Conservation (phyloP, 2,888 invertebrate species). For the Diaprepes abbreviatus region DNA sequence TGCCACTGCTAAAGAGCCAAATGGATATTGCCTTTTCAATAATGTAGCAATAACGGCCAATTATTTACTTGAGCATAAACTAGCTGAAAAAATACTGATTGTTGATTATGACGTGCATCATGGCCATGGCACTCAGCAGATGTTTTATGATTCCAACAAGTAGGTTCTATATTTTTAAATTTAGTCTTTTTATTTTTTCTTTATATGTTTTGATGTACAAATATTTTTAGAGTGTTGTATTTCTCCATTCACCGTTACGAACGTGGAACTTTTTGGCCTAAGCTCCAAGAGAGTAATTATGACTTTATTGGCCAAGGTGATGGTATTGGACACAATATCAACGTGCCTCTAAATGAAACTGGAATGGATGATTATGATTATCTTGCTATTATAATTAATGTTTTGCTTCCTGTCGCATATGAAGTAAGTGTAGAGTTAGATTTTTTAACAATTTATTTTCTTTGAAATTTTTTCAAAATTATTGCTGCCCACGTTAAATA, state of each 20-base stretch:
- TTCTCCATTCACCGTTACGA: conserved; percentile 98
- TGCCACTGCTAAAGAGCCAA: conserved; percentile 86
- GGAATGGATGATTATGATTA: conserved; percentile 92
- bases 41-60: conserved; percentile 91
- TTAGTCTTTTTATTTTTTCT: conserved; percentile 47
- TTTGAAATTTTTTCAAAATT: too few relatives aligned
- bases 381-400: conserved; percentile 87
- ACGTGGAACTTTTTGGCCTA: conserved; percentile 94
- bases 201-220: too few relatives aligned
- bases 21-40: conserved; percentile 94
- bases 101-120: conserved; percentile 98
- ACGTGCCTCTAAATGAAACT: conserved; percentile 90
- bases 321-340: conserved; percentile 90
- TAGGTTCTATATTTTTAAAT: conserved; percentile 64
- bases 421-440: conserved; percentile 72
- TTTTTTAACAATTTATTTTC: too few relatives aligned
- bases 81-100: conserved; percentile 80
- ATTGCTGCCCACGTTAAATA: too few relatives aligned
- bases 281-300: conserved; percentile 91
- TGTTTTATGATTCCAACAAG: conserved; percentile 90
- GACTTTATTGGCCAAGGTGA: conserved; percentile 83
- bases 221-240: conserved; percentile 85
- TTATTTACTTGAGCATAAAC: conserved; percentile 77
- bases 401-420: conserved; percentile 87
- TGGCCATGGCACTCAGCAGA: conserved; percentile 92